Evolutionary conservation across 1,140 invertebrate species (phyloP).

Genomic region (Eumeta japonica): DNA sequence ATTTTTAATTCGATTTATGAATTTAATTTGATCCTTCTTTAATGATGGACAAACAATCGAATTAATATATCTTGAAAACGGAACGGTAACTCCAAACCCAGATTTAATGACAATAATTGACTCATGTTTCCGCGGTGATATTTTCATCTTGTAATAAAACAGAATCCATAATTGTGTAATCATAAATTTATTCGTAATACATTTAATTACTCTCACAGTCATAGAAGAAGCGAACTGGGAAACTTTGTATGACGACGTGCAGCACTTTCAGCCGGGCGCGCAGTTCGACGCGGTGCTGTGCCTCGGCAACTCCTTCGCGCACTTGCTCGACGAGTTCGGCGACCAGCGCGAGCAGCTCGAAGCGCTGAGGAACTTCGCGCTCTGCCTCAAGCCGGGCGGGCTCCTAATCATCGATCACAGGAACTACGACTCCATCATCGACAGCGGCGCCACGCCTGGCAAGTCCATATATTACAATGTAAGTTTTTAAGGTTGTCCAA

Average conservation of each 20-base stretch:
- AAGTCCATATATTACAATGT: conserved; percentile 89
- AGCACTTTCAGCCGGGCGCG: conserved; percentile 56
- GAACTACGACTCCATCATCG: conserved; percentile 82
- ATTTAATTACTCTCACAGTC: conserved; percentile 49
- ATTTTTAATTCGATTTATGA: too few species aligned
- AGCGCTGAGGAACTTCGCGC: conserved; percentile 74
- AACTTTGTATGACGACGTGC: conserved; percentile 69
- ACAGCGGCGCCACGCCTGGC: conserved; percentile 67
- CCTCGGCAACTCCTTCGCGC: conserved; percentile 86
- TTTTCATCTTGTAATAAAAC: too few species aligned
- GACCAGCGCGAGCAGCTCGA: conserved; percentile 78
- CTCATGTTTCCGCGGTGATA: too few species aligned
- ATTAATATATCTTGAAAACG: too few species aligned
- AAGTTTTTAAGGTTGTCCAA: conserved; percentile 40
- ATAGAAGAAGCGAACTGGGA: conserved; percentile 83
- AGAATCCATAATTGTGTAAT: too few species aligned
- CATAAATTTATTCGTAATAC: too few species aligned
- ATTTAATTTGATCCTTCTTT: too few species aligned
- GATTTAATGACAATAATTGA: too few species aligned
- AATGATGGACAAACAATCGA: too few species aligned
- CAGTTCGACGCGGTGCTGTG: conserved; percentile 82
- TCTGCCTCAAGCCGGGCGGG: conserved; percentile 81
- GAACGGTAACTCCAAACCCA: too few species aligned
- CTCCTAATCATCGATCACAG: conserved; percentile 82
- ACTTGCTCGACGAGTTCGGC: conserved; percentile 75